Evolutionary conservation across 2,113 vertebrate species (phyloP), one percentile per base, ranked within the genome.

Genomic region (Salvelinus fontinalis): DNA sequence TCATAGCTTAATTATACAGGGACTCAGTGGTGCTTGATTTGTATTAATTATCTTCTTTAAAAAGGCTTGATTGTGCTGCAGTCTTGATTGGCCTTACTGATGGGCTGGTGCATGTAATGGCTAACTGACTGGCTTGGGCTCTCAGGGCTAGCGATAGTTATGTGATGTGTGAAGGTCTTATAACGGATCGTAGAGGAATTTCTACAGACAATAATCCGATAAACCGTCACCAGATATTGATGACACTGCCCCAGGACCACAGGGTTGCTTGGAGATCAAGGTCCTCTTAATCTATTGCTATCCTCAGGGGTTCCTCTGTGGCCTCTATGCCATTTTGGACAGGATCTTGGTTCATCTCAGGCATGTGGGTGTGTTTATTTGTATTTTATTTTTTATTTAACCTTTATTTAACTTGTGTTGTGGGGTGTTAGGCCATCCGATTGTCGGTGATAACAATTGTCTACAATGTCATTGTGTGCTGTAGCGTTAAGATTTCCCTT

Each of bases 11-110:
- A 77, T 87, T 79, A 84, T 31, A 27, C 51, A 54, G 51, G 12
- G 51, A 54, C 51, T 54, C 51, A 54, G 51, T 18, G 16, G 65
- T 65, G 75, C 75, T 77, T 74, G 27, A 71, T 77, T 83, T 79
- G 79, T 76, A 87, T 88, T 84, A 9, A 24, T 81, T 75, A 66
- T 74, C 81, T 89, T 76, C 72, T 87, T 79, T 69, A 70, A 74
- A 81, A 74, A 83, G 27, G 72, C 8, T 51, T 81, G 78, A 86
- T 84, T 86, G 81, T 74, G 27, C 4, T 13, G 77, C 57, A 44
- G 75, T 65, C 77, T 76, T 85, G 80, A 89, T 90, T 84, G 81
- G 9, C 75, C 76, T 75, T 74, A 82, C 76, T 85, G 83, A 86
- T 71, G 86, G 85, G 68, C 11, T 69, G 62, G 68, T 14, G 44